Base-by-base conservation (phyloP, 1,140 invertebrate species). In the Sweltsa coloradensis region DNA sequence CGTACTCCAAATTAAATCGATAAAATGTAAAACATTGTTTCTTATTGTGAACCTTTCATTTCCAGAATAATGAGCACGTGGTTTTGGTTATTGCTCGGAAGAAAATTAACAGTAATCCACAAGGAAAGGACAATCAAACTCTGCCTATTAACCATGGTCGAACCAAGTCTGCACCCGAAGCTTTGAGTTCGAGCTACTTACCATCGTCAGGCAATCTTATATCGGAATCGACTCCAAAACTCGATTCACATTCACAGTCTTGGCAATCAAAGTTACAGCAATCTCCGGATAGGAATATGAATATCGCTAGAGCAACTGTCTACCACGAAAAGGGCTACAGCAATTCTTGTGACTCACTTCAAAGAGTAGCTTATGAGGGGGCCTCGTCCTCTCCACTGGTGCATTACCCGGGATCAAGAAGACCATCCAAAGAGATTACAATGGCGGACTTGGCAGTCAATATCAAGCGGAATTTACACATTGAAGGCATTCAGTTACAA, bases 71-170 rank as follows among this genome's bases (percentile, higher is more conserved):
- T 24, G 63, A 65, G 24, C 60, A 58, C 51, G 62, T 72, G 13
- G 64, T 63, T 49, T 63, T 72, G 55, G 66, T 70, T 19, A 58
- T 72, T 23, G 66, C 63, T 6, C 56, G 70, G 21, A 61, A 51
- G 18, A 46, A 29, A 21, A 13, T 53, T 21, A 51, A 41, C 24
- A 26, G 27, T 3, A 31, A 37, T 25, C n/a, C 11, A 23, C 36
- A 43, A 23, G 29, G 16, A n/a, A 46, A 19, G 24, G 41, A 47
- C 13, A 45, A 41, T 3, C 47, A 53, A 34, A 41, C 43, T 18
- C 46, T 60, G 13, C 51, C 53, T 23, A 53, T 55, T 7, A 49
- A 40, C 27, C 60, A 61, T 45, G 51, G 50, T 24, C 47, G 60
- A 27, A 57, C 59, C 14, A 61, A 61, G 43, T 60, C 58, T 7